Evolutionary conservation across 2,888 invertebrate genomes (phyloP).

Genomic region (Metellina segmentata): DNA sequence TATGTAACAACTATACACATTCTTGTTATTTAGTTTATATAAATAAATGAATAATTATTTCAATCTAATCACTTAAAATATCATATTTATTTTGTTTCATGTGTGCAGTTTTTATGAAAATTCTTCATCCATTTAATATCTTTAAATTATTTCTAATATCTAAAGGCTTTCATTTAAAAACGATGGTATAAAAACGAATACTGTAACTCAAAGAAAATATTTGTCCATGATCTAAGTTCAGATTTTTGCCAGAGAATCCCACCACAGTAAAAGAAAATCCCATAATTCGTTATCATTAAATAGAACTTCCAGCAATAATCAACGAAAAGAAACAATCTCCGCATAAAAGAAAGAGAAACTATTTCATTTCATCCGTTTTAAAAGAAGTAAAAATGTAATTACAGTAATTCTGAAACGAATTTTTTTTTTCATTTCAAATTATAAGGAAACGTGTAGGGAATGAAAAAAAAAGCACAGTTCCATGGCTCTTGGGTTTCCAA

Average conservation of each 20-base stretch:
- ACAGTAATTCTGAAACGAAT: slow-evolving; percentile 23
- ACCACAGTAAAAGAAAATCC: neutral
- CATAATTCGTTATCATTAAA: slow-evolving; percentile 45
- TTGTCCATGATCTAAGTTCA: slow-evolving; percentile 5
- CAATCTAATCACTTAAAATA: too few species aligned
- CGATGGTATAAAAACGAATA: neutral
- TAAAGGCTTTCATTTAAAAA: neutral
- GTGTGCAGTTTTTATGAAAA: neutral
- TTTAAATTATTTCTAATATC: neutral
- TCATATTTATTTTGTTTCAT: too few species aligned
- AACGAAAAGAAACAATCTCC: slow-evolving; percentile 30
- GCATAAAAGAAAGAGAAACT: slow-evolving; percentile 18
- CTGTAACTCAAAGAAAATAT: slow-evolving; percentile 23
- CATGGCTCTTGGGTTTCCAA: slow-evolving; percentile 35
- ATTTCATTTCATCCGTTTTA: slow-evolving; percentile 41
- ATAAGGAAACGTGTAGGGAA: neutral
- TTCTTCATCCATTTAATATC: neutral
- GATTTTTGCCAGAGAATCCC: neutral
- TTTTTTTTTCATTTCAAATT: slow-evolving; percentile 45
- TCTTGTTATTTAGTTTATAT: too few species aligned
- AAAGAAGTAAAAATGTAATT: slow-evolving; percentile 40
- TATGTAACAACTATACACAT: too few species aligned
- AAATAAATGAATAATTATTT: too few species aligned
- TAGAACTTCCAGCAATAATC: slow-evolving; percentile 33
- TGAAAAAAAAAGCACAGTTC: neutral